Percentiles rank a stretch among this genome's conserved stretches.
phyloP scores from a whole-genome alignment of 2,888 invertebrate genomes.

The Ypsolopha sequella region DNA sequence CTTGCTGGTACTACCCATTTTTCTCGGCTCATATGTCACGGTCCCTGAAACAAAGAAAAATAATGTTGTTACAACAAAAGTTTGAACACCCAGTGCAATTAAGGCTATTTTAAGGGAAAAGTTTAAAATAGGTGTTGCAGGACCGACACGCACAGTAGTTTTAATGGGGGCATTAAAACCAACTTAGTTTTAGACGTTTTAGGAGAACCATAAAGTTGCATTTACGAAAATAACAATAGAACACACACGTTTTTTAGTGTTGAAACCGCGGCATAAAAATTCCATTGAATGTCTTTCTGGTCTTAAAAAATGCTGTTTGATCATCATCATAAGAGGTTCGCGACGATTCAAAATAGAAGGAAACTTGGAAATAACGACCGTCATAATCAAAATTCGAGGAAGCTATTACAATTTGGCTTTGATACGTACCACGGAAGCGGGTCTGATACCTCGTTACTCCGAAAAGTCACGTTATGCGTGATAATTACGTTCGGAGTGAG shows the following conservation, averaged over 20 bases:
- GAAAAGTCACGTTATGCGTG: not conserved
- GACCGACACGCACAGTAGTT: constrained; percentile 29
- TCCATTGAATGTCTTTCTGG: too few species aligned
- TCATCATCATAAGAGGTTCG: too few species aligned
- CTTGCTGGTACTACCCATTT: constrained; percentile 34
- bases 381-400: too few species aligned
- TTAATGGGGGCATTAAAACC: constrained; percentile 30
- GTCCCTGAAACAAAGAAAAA: constrained; percentile 48
- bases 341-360: too few species aligned
- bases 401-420: too few species aligned
- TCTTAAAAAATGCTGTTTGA: too few species aligned
- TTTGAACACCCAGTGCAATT: constrained; percentile 8
- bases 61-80: constrained; percentile 6
- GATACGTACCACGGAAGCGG: too few species aligned
- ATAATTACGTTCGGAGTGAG: constrained; percentile 28
- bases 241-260: not conserved
- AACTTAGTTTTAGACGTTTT: constrained; percentile 1
- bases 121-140: constrained; percentile 33
- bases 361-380: too few species aligned
- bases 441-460: too few species aligned
- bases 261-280: not conserved
- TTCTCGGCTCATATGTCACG: constrained; percentile 13
- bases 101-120: constrained; percentile 18
- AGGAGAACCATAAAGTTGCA: not conserved
- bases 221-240: not conserved